Conservation (phyloP, 2,888 invertebrate species). For the Heliconius ethilla region DNA sequence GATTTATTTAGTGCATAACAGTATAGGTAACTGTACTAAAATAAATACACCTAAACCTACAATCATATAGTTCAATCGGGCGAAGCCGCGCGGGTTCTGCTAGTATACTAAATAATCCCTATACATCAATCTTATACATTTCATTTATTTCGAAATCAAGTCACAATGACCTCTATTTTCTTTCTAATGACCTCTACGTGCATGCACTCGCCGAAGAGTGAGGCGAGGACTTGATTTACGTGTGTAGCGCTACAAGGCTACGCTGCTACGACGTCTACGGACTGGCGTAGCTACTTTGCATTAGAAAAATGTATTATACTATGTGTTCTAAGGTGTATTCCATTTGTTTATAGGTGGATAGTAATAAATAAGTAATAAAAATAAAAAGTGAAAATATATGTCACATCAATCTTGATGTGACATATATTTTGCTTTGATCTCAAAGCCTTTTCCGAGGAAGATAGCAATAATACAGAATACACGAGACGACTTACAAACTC, state of each 20-base stretch:
- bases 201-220: conserved; percentile 24
- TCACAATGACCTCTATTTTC: conserved; percentile 13
- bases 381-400: conserved; percentile 16
- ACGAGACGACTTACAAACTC: conserved; percentile 14
- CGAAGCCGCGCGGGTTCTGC: too few relatives aligned
- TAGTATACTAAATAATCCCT: too few relatives aligned
- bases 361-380: background rate
- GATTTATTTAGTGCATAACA: too few relatives aligned
- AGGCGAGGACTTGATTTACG: conserved; percentile 25
- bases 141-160: background rate
- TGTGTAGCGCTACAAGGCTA: conserved; percentile 28
- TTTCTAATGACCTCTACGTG: conserved; percentile 24
- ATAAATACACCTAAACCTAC: too few relatives aligned
- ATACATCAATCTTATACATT: too few relatives aligned
- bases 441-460: conserved; percentile 9
- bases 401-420: too few relatives aligned
- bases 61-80: too few relatives aligned
- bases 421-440: too few relatives aligned
- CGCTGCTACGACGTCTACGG: conserved; percentile 14
- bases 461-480: conserved; percentile 14
- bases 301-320: background rate
- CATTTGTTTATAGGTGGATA: background rate
- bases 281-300: background rate
- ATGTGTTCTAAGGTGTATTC: background rate
- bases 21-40: too few relatives aligned